Conservation (phyloP, 1,140 invertebrate species). For the Drosophila willistoni region DNA sequence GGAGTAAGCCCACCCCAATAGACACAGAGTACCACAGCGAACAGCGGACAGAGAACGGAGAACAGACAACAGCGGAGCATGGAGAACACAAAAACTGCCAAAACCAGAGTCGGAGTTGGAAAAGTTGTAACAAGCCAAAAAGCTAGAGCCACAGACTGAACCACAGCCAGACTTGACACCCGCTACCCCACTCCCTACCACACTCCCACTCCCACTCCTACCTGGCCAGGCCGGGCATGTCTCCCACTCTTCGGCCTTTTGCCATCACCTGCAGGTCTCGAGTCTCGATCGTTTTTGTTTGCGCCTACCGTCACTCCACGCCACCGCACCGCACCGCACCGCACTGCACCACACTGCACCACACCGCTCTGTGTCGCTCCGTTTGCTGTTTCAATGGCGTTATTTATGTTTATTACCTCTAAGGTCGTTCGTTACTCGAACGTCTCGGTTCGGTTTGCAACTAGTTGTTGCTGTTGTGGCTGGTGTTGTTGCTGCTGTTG, state of each 20-base stretch:
- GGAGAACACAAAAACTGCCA: neutral
- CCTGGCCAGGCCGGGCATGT: neutral
- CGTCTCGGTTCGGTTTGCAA: conserved; percentile 41
- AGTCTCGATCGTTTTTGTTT: conserved; percentile 24
- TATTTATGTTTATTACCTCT: conserved; percentile 83
- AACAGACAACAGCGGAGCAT: neutral
- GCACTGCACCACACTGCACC: conserved; percentile 2
- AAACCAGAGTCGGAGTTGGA: neutral
- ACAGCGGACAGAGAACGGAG: neutral
- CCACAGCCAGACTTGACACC: conserved; percentile 26
- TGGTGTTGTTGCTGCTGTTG: conserved; percentile 20
- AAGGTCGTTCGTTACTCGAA: conserved; percentile 81
- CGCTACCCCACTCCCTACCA: conserved; percentile 16
- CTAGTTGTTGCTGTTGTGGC: conserved; percentile 35
- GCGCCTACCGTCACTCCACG: conserved; percentile 9
- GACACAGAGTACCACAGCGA: neutral
- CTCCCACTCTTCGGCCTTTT: neutral
- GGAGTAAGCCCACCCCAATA: conserved; percentile 2
- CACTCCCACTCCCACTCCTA: neutral
- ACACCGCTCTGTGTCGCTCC: conserved; percentile 55
- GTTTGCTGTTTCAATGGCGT: conserved; percentile 79
- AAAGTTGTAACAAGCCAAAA: conserved; percentile 5
- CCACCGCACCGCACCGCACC: conserved; percentile 32
- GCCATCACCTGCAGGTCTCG: conserved; percentile 3
- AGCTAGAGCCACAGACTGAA: conserved; percentile 9